Evolutionary conservation across 2,797 vertebrate species (phyloP).

Genomic region (Danio albolineatus): DNA sequence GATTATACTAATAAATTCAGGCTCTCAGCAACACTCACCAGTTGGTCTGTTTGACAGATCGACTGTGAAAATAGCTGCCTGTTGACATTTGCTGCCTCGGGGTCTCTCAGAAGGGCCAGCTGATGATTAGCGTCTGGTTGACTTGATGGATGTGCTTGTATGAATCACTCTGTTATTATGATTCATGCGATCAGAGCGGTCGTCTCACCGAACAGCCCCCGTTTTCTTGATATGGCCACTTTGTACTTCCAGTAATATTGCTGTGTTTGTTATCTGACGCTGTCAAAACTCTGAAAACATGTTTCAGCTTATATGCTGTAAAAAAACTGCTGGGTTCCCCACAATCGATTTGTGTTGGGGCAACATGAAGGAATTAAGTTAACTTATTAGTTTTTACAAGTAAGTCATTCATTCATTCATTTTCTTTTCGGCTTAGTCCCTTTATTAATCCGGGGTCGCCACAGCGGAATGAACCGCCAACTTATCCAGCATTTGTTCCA

Average conservation of each 20-base stretch:
- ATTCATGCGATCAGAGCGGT: conserved; percentile 34
- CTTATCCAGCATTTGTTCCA: too few species aligned
- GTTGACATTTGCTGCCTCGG: conserved; percentile 45
- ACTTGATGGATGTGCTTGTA: conserved; percentile 32
- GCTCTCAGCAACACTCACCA: conserved; percentile 18
- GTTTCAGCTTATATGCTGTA: not conserved
- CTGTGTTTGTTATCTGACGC: not conserved
- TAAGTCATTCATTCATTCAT: too few species aligned
- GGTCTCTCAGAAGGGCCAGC: conserved; percentile 5
- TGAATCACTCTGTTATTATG: conserved; percentile 51
- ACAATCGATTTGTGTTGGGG: not conserved
- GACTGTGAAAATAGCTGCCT: conserved; percentile 42
- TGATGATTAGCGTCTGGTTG: conserved; percentile 28
- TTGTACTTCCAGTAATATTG: conserved; percentile 22
- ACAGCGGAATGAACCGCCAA: too few species aligned
- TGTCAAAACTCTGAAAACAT: conserved; percentile 26
- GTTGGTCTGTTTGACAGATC: conserved; percentile 38
- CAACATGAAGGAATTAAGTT: not conserved
- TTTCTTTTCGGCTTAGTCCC: too few species aligned
- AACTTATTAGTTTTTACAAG: too few species aligned
- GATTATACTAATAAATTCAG: conserved; percentile 37
- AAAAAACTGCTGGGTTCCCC: not conserved
- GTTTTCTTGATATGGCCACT: conserved; percentile 21
- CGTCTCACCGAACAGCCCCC: not conserved
- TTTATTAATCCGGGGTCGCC: too few species aligned